Percentiles rank a stretch among this genome's conserved stretches.
Evolutionary conservation across 2,113 vertebrate genomes (phyloP).

Genomic region (Tragelaphus scriptus): DNA sequence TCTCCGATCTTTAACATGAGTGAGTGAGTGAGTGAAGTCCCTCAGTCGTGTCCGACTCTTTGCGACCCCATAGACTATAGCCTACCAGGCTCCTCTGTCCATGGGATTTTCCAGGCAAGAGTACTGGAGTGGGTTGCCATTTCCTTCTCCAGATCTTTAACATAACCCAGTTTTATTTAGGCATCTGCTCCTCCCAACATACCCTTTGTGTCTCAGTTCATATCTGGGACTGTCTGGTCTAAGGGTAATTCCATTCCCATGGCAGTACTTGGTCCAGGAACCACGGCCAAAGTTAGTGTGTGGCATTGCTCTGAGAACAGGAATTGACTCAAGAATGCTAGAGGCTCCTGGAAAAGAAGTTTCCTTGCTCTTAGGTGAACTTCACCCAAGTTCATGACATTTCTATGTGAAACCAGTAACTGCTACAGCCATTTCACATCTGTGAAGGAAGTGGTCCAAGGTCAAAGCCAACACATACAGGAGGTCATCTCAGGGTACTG

Average conservation of each 20-base stretch:
- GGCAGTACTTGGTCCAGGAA: background rate
- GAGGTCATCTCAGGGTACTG: background rate
- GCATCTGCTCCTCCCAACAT: background rate
- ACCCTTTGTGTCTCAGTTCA: background rate
- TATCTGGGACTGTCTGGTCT: background rate
- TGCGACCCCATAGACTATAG: too few species aligned
- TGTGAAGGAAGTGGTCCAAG: background rate
- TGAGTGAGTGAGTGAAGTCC: too few species aligned
- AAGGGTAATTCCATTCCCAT: background rate
- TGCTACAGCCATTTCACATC: background rate
- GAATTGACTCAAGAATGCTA: background rate
- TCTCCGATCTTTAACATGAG: background rate
- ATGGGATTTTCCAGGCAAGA: too few species aligned
- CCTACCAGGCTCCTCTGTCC: too few species aligned
- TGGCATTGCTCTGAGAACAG: background rate
- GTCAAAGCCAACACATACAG: background rate
- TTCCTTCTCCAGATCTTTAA: background rate
- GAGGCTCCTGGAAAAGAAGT: background rate
- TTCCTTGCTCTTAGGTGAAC: background rate
- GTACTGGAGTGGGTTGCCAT: too few species aligned
- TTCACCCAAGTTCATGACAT: background rate
- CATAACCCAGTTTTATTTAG: slow-evolving; percentile 5
- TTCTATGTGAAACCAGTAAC: background rate
- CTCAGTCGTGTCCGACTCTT: too few species aligned
- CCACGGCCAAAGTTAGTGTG: background rate